phyloP scores from a whole-genome alignment of 2,113 vertebrate species.

The Verasper variegatus region DNA sequence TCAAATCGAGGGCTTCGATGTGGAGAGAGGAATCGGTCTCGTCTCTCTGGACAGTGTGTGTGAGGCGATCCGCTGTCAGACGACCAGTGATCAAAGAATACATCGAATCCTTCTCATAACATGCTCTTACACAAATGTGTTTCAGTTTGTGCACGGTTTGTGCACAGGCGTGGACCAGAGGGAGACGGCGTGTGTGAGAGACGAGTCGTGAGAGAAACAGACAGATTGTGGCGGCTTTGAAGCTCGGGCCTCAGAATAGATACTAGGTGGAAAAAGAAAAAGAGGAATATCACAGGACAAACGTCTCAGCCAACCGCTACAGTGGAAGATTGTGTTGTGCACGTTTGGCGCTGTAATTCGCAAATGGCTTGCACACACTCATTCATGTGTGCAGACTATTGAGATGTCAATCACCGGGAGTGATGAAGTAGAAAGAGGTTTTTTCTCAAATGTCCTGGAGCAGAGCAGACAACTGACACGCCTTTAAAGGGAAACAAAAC shows the following conservation, averaged over 20 bases:
- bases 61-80: slow-evolving; percentile 24
- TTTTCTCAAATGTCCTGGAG: slow-evolving; percentile 60
- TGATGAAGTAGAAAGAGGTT: slow-evolving; percentile 67
- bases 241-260: slow-evolving; percentile 71
- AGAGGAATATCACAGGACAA: slow-evolving; percentile 49
- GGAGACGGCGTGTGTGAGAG: slow-evolving; percentile 61
- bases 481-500: slow-evolving; percentile 77
- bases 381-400: slow-evolving; percentile 69
- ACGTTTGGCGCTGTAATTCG: slow-evolving; percentile 42
- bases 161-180: slow-evolving; percentile 35
- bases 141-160: slow-evolving; percentile 73
- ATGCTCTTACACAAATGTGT: slow-evolving; percentile 62
- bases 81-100: slow-evolving; percentile 59
- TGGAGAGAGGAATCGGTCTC: slow-evolving; percentile 34
- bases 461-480: slow-evolving; percentile 66
- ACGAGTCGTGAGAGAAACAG: slow-evolving; percentile 74
- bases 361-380: slow-evolving; percentile 60
- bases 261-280: slow-evolving; percentile 51
- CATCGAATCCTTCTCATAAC: slow-evolving; percentile 33
- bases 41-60: slow-evolving; percentile 30
- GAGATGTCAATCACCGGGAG: slow-evolving; percentile 69
- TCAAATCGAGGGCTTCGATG: slow-evolving; percentile 27
- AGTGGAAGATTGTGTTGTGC: slow-evolving; percentile 44
- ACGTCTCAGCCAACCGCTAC: slow-evolving; percentile 71
- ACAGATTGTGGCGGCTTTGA: slow-evolving; percentile 79